Evolutionary conservation across 2,888 invertebrate species (phyloP).

Genomic region (Sturmia bella): DNA sequence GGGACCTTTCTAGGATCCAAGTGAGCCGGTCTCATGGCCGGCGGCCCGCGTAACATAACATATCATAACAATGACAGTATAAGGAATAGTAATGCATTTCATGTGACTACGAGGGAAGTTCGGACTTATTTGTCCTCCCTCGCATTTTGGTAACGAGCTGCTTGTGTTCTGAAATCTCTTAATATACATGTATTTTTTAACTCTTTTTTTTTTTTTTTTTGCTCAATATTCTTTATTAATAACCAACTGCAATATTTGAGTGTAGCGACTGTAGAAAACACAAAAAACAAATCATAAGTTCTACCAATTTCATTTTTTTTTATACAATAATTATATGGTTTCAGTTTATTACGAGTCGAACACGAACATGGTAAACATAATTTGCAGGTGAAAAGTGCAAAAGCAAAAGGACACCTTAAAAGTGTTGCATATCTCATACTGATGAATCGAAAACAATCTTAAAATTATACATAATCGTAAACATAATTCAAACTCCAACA

Average conservation of each 20-base stretch:
- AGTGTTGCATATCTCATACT: conserved; percentile 50
- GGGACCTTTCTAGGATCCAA: too few relatives aligned
- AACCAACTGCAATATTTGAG: conserved; percentile 28
- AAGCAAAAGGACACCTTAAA: conserved; percentile 51
- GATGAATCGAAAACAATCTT: conserved; percentile 49
- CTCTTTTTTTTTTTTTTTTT: too few relatives aligned
- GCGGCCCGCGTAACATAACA: too few relatives aligned
- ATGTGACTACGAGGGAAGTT: too few relatives aligned
- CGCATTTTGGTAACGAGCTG: too few relatives aligned
- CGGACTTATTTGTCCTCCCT: too few relatives aligned
- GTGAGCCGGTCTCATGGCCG: too few relatives aligned
- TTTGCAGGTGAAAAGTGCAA: conserved; percentile 64
- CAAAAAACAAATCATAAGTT: conserved; percentile 30
- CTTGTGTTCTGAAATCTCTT: too few relatives aligned
- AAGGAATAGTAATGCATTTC: too few relatives aligned
- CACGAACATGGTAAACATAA: conserved; percentile 46
- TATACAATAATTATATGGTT: conserved; percentile 49
- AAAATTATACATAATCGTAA: conserved; percentile 49
- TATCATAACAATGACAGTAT: too few relatives aligned
- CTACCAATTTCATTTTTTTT: background rate
- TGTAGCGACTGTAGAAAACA: background rate
- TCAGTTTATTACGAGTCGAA: conserved; percentile 46
- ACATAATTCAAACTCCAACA: conserved; percentile 33
- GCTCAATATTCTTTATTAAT: too few relatives aligned
- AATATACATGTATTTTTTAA: too few relatives aligned